Conservation (phyloP, 2,888 invertebrate species). For the Agonopterix heracliana region DNA sequence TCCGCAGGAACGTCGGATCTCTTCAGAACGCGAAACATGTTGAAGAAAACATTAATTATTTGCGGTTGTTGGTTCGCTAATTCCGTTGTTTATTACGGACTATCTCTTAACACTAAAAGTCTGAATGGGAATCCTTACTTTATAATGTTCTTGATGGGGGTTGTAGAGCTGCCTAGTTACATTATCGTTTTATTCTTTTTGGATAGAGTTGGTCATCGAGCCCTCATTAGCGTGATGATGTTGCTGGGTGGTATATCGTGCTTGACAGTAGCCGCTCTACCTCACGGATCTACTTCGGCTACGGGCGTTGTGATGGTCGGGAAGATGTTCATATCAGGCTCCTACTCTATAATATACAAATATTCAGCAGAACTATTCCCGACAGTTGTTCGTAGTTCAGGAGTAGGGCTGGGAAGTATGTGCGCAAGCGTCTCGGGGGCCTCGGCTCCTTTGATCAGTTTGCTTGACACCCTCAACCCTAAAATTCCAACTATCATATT, state of each 20-base stretch:
- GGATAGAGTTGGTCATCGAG: conserved; percentile 85
- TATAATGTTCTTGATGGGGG: conserved; percentile 84
- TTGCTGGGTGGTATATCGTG: conserved; percentile 86
- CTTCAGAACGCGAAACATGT: conserved; percentile 85
- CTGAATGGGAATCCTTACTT: conserved; percentile 88
- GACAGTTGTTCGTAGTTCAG: conserved; percentile 89
- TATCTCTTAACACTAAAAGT: conserved; percentile 87
- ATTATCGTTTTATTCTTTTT: conserved; percentile 83
- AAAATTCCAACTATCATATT: conserved; percentile 87
- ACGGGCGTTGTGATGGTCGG: conserved; percentile 84
- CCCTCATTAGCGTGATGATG: conserved; percentile 86
- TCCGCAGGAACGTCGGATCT: conserved; percentile 82
- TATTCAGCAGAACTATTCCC: conserved; percentile 92
- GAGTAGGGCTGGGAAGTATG: conserved; percentile 90
- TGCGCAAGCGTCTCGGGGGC: conserved; percentile 89
- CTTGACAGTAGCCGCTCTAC: conserved; percentile 82
- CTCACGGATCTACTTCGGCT: conserved; percentile 77
- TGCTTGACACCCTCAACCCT: conserved; percentile 86
- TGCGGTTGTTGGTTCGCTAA: conserved; percentile 92
- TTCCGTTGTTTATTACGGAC: conserved; percentile 89
- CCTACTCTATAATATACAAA: conserved; percentile 90
- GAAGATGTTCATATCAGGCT: conserved; percentile 89
- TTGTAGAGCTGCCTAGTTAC: conserved; percentile 90
- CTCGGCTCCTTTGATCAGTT: conserved; percentile 84
- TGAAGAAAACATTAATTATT: conserved; percentile 86